Percentiles rank a stretch among this genome's conserved stretches.
These are phyloP conservation scores for Protophormia terraenovae DNA, from an alignment of 2,888 invertebrate genomes.

Conservation along the genomic window DNA sequence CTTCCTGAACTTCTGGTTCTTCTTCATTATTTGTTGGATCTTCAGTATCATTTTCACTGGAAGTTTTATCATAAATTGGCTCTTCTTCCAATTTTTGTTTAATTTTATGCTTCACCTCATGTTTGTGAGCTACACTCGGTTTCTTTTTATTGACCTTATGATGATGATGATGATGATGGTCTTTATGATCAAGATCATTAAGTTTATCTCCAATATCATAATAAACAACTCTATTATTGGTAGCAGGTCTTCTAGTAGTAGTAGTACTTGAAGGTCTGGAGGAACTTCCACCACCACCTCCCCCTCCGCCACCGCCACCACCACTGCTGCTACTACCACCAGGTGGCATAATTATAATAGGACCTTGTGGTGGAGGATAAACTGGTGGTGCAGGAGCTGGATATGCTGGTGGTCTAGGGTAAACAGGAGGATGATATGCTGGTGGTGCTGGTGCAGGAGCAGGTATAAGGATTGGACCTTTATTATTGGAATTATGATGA, in stretches of 20 bases:
- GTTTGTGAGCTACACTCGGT: too few species aligned
- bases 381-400: not conserved
- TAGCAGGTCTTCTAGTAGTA: not conserved
- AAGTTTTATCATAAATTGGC: too few species aligned
- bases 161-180: too few species aligned
- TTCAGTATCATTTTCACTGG: not conserved
- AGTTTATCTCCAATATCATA: not conserved
- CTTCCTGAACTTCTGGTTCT: not conserved
- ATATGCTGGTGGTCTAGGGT: not conserved
- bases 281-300: not conserved
- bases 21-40: not conserved
- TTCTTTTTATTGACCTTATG: too few species aligned
- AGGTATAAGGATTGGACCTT: not conserved
- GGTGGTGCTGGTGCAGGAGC: not conserved
- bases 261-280: not conserved
- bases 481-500: constrained; percentile 23
- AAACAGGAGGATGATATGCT: not conserved
- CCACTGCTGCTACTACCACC: not conserved
- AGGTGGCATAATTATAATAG: constrained; percentile 28
- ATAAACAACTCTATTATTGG: not conserved
- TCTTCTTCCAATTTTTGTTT: too few species aligned
- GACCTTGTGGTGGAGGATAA: not conserved
- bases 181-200: not conserved
- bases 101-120: too few species aligned
- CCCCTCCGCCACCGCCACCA: not conserved